Evolutionary conservation across 2,113 vertebrate genomes (phyloP).

Genomic region (Salvelinus alpinus): DNA sequence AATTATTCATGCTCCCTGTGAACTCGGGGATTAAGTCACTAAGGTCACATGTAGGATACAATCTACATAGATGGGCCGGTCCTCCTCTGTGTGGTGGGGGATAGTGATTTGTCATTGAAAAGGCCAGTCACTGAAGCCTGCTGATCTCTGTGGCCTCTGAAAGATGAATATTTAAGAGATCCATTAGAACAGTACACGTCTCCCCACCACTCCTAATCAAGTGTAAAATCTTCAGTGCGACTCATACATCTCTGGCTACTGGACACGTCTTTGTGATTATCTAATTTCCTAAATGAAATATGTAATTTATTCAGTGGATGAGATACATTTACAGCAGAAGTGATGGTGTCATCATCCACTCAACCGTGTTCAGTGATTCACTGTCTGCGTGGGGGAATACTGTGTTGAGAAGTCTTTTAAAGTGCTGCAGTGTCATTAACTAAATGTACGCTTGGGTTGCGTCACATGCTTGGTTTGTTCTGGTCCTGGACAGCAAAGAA

Average conservation of each 20-base stretch:
- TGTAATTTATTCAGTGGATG: constrained; percentile 34
- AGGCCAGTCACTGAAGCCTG: constrained; percentile 15
- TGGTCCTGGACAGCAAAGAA: not conserved
- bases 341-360: not conserved
- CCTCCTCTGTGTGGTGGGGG: not conserved
- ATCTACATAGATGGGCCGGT: constrained; percentile 19
- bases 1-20: constrained; percentile 54
- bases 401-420: constrained; percentile 15
- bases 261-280: constrained; percentile 11
- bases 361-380: not conserved
- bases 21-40: constrained; percentile 47
- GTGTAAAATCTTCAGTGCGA: constrained; percentile 7
- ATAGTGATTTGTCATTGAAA: constrained; percentile 10
- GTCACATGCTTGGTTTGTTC: constrained; percentile 13
- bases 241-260: constrained; percentile 31
- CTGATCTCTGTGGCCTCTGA: constrained; percentile 23
- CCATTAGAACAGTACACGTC: constrained; percentile 11
- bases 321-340: constrained; percentile 9
- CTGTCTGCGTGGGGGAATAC: not conserved
- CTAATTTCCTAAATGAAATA: constrained; percentile 39
- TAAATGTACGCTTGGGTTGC: constrained; percentile 14
- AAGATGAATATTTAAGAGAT: constrained; percentile 21
- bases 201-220: constrained; percentile 12
- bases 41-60: constrained; percentile 41
- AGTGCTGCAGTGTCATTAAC: not conserved